Conservation (phyloP, 1,140 invertebrate genomes). For the Trichoplusia ni region DNA sequence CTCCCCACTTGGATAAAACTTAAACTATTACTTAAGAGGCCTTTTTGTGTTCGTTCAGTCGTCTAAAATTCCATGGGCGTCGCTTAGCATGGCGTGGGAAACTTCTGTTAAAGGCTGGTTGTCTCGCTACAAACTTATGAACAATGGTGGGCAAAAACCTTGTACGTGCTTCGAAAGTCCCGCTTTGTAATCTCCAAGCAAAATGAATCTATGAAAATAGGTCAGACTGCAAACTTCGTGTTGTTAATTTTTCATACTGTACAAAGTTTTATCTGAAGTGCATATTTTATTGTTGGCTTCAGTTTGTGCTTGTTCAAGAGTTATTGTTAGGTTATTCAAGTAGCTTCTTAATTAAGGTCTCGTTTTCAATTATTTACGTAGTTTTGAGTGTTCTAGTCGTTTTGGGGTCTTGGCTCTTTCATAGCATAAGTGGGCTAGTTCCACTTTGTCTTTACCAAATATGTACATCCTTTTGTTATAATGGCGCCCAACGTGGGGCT, state of each 20-base stretch:
- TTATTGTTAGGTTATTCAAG: background rate
- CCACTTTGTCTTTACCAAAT: no score
- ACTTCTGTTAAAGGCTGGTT: conserved; percentile 3
- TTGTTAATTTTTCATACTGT: conserved; percentile 18
- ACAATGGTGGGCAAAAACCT: conserved; percentile 24
- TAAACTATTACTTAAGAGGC: background rate
- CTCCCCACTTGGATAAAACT: background rate
- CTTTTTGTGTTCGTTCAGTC: conserved; percentile 13
- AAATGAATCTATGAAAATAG: conserved; percentile 17
- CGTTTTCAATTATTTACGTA: no score
- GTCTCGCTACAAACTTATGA: conserved; percentile 3
- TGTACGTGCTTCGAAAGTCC: conserved; percentile 14
- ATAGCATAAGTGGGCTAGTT: no score
- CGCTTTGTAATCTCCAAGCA: conserved; percentile 8
- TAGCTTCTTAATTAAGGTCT: no score
- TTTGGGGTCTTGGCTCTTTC: no score
- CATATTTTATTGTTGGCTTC: conserved; percentile 1
- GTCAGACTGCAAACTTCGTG: conserved; percentile 7
- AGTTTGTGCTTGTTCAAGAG: background rate
- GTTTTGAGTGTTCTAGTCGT: no score
- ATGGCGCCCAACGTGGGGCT: no score
- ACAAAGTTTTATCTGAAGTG: background rate
- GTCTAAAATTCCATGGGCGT: background rate
- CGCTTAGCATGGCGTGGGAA: background rate
- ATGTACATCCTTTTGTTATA: no score